Evolutionary conservation across 2,113 vertebrate species (phyloP), one percentile per base, ranked within the genome.

Genomic region (Centropristis striata): DNA sequence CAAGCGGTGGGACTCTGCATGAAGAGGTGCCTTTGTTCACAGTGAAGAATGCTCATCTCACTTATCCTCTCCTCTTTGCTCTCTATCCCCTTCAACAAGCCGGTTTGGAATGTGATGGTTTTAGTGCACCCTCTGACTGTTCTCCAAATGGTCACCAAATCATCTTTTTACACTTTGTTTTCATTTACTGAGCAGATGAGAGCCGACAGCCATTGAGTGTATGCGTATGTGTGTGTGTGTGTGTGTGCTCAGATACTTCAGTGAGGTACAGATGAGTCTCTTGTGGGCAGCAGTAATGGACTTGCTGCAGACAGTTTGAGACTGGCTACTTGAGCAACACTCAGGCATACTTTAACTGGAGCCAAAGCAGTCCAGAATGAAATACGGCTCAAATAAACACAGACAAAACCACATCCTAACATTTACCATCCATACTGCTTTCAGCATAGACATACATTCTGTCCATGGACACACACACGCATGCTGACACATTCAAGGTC

Each of bases 21-120:
- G 78, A 92, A 93, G 87, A 81, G 75, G 57, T 84, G 80, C 68
- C 87, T 90, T 94, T 94, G 92, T 93, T 93, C 89, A 75, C 54
- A 13, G 66, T 8, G 74, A 92, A 88, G 90, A 89, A 91, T 86
- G 77, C 85, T 86, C 90, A 87, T 84, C 85, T 88, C 81, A 87
- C 90, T 90, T 80, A 85, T 88, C 87, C 89, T 87, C 67, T 74
- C 77, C 39, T 75, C 70, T 72, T 46, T 41, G 41, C 64, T 72
- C 72, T 71, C 68, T 75, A 67, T 57, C 60, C 41, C 58, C 60
- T 76, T 75, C 75, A 63, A 72, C 77, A 64, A 70, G 64, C 76
- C 42, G 21, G 69, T 54, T 67, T 53, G 82, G 81, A 88, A 79
- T 77, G 72, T 72, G 71, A 65, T 44, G 80, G 53, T 53, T 79